Evolutionary conservation across 2,797 vertebrate genomes (phyloP).

Genomic region (Sebastiscus albofasciatus): DNA sequence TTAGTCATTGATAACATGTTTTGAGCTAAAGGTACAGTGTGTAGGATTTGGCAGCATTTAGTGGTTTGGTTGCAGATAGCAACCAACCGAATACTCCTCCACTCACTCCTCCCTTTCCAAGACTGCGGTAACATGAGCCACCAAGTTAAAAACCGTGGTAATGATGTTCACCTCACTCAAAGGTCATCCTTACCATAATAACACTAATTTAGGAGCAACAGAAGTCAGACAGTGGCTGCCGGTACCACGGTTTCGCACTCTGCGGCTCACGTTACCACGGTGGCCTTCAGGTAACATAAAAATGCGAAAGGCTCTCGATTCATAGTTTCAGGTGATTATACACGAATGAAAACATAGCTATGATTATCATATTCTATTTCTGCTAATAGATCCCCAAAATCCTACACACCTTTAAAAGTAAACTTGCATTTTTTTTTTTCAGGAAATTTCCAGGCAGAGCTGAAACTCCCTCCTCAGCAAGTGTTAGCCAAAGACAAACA

Average conservation of each 20-base stretch:
- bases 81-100: neutral
- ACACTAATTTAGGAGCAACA: neutral
- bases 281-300: no score
- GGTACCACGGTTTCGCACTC: no score
- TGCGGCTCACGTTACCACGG: no score
- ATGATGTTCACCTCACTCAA: neutral
- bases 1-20: neutral
- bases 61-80: neutral
- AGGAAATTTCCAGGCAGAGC: neutral
- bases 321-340: no score
- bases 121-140: no score
- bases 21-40: neutral
- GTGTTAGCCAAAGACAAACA: neutral
- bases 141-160: no score
- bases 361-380: no score
- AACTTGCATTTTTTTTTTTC: slow-evolving; percentile 1
- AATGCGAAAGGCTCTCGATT: no score
- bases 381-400: no score
- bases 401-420: neutral
- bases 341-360: no score
- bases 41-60: neutral
- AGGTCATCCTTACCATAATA: neutral
- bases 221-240: no score
- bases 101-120: no score
- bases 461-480: neutral